phyloP scores from a whole-genome alignment of 1,140 invertebrate genomes.

The Zeugodacus cucurbitae region DNA sequence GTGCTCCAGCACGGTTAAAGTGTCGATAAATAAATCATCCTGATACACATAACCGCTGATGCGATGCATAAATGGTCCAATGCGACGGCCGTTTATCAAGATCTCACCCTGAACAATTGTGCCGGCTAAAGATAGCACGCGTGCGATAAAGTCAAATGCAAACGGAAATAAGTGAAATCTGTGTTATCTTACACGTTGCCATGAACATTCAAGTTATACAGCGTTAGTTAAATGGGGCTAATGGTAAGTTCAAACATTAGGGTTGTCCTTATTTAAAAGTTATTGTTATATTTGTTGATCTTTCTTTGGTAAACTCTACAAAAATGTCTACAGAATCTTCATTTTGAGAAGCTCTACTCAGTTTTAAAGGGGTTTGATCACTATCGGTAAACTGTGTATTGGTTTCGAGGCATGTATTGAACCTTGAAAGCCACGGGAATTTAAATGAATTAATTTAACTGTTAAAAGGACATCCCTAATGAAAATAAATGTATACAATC shows the following conservation, averaged over 20 bases:
- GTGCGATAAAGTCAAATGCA: slow-evolving; percentile 2
- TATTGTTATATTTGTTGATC: neutral
- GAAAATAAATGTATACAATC: neutral
- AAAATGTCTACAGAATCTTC: too few relatives aligned
- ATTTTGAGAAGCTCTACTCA: too few relatives aligned
- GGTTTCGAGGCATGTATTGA: too few relatives aligned
- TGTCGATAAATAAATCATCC: slow-evolving; percentile 89
- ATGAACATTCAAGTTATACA: neutral
- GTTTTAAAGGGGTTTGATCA: too few relatives aligned
- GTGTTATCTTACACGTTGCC: slow-evolving; percentile 47
- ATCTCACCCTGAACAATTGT: slow-evolving; percentile 82
- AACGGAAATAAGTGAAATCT: slow-evolving; percentile 44
- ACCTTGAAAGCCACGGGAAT: too few relatives aligned
- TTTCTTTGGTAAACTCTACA: too few relatives aligned
- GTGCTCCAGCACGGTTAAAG: slow-evolving; percentile 89
- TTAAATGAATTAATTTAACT: too few relatives aligned
- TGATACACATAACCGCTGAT: slow-evolving; percentile 95
- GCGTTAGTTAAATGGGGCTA: neutral
- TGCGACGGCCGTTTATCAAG: slow-evolving; percentile 75
- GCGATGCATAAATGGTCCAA: slow-evolving; percentile 79
- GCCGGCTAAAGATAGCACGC: slow-evolving; percentile 67
- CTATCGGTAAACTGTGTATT: too few relatives aligned
- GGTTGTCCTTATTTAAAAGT: neutral
- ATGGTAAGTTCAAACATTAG: neutral
- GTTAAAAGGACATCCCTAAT: neutral